Evolutionary conservation across 1,140 invertebrate species (phyloP).

Genomic region (Zaprionus gabonicus): DNA sequence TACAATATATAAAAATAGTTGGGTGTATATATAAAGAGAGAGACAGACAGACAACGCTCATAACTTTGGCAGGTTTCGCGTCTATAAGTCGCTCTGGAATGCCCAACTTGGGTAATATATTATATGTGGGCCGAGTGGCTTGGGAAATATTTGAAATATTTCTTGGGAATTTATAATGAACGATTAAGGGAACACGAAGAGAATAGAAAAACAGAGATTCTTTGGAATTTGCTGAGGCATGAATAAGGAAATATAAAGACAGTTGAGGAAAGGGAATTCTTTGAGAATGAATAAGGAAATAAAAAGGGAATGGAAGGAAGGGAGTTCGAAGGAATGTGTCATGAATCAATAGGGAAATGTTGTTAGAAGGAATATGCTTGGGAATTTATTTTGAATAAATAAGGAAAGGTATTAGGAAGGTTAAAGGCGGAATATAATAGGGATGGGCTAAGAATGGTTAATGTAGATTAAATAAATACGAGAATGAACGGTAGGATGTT

Average conservation of each 20-base stretch:
- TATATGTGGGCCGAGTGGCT: not conserved
- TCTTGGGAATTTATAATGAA: not conserved
- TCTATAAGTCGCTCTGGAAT: conserved; percentile 27
- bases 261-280: not conserved
- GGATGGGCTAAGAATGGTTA: no score
- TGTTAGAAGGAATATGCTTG: not conserved
- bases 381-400: not conserved
- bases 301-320: not conserved
- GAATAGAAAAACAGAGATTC: not conserved
- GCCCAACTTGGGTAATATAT: conserved; percentile 11
- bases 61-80: conserved; percentile 36
- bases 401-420: no score
- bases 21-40: conserved; percentile 41
- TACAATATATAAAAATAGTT: conserved; percentile 36
- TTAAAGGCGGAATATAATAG: no score
- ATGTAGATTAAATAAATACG: no score
- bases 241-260: not conserved
- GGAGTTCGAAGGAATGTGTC: not conserved
- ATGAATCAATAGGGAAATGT: not conserved
- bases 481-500: no score
- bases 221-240: not conserved
- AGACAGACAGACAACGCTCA: conserved; percentile 25
- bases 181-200: not conserved
- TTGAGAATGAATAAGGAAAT: not conserved
- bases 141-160: conserved; percentile 1